Base-by-base conservation (phyloP, 2,888 invertebrate genomes). In the Oligia latruncula region DNA sequence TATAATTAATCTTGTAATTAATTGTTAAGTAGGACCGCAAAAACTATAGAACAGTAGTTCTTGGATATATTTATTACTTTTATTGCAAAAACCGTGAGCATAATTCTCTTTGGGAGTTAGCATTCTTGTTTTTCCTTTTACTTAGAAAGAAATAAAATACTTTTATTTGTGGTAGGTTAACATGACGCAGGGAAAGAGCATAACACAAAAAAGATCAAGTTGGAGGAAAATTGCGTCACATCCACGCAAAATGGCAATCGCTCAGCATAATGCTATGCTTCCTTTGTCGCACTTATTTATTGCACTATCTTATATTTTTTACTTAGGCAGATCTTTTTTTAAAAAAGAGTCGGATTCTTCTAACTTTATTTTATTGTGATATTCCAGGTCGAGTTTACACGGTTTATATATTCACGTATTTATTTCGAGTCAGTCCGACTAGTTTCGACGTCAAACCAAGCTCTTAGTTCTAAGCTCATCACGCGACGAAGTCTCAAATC, bases 381-480 rank as follows among this genome's bases (percentile, higher is more conserved):
- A 13, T 23, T 13, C 8, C 29, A 35, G 23, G 13, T 6, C 5
- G 11, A 58, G 17, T 80, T 35, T 11, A 49, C 6, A 35, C 46
- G 0, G 15, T 3, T 46, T 40, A 40, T 0, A 35, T 8, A 29
- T 29, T 40, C 23, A 29, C 55, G 4, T 46, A 46, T 75, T 60
- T 46, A 60, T 35, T 58, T 35, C 13, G 2, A 76, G 3, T n/a
- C n/a, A 13, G 0, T 20, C 5, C 35, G 8, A 82, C 15, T 55
- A 15, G 5, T 60, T 83, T 55, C 8, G 0, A 78, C 1, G 0
- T 29, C 4, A 11, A 66, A 55, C 8, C 0, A n/a, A 49, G 17
- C 46, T 65, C 52, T 23, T 49, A 20, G 4, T 1, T 11, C 40
- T 1, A 55, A 52, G 80, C 17, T n/a, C 84, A 35, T 84, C 84